Evolutionary conservation across 2,113 vertebrate genomes (phyloP), one percentile per base, ranked within the genome.

Genomic region (Nothobranchius furzeri): DNA sequence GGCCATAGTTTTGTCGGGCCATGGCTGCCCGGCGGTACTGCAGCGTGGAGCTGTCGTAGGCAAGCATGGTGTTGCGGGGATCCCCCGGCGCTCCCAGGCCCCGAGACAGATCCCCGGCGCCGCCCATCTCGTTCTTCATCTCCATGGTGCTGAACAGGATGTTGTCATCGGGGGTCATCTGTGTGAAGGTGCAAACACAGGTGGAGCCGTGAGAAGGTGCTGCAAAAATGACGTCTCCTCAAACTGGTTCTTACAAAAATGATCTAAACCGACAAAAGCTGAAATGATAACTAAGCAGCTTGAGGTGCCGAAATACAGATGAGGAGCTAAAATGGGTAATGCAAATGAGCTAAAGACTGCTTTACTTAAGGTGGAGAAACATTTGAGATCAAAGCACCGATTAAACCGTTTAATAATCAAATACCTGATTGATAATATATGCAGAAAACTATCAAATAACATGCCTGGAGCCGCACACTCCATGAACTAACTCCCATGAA

Each of bases 101-200:
- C 92, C 97, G 94, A 71, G 97, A 95, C 37, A 96, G 94, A 91
- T 99, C 97, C 0, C 95, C 95, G 1, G 96, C 93, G 20, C 95
- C 95, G 17, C 95, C 96, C 96, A 99, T 98, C 90, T 99, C 98
- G 0, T 99, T 99, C 91, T 99, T 99, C 82, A 99, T 98, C 91
- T 99, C 98, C 24, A 99, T 93, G 0, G 95, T 96, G 91, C 95
- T 97, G 90, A 99, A 93, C 73, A 98, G 93, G 87, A 99, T 98
- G 68, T 98, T 98, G 92, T 99, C 98, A 0, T 99, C 96, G 0
- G 97, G 94, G 63, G 96, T 96, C 96, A 99, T 98, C 98, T 99
- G 90, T 25, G 68, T 76, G 71, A 79, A 85, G 78, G 79, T 52
- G 64, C 64, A 84, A 79, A 77, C 60, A 88, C 68, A 88, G 66